Conservation (phyloP, 2,797 vertebrate genomes). For the Ceryle rudis region DNA sequence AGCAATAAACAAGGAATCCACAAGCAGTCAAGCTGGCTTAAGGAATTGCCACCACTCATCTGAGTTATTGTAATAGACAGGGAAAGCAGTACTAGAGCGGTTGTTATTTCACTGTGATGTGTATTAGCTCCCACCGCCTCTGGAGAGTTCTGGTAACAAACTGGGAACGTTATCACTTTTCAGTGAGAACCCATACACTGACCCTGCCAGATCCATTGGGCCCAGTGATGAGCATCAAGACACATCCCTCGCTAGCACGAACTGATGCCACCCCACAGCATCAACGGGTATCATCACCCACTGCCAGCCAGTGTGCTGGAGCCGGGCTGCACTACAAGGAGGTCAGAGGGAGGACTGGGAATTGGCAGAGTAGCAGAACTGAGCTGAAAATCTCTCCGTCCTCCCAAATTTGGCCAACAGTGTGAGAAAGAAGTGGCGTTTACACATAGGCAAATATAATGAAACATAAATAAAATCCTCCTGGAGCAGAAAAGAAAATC, state of each 20-base stretch:
- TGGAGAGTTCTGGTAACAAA: neutral
- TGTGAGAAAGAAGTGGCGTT: neutral
- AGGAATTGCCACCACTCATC: neutral
- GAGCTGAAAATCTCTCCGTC: neutral
- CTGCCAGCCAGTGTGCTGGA: neutral
- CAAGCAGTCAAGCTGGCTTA: neutral
- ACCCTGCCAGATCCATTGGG: neutral
- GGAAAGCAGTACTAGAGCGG: fast-evolving
- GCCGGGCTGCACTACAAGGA: neutral
- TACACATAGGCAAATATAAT: neutral
- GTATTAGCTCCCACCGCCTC: neutral
- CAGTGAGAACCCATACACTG: neutral
- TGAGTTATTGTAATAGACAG: neutral
- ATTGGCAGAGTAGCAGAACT: fast-evolving
- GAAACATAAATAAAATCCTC: neutral
- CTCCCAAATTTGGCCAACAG: neutral
- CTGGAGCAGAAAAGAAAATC: neutral
- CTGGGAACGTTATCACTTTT: fast-evolving
- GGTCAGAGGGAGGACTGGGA: neutral
- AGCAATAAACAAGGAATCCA: neutral
- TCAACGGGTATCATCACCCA: fast-evolving
- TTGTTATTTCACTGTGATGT: neutral
- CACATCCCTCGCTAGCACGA: fast-evolving
- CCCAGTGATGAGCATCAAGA: neutral
- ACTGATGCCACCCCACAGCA: neutral